Base-by-base conservation (phyloP, 2,113 vertebrate genomes). In the Nothobranchius kuhntae region DNA sequence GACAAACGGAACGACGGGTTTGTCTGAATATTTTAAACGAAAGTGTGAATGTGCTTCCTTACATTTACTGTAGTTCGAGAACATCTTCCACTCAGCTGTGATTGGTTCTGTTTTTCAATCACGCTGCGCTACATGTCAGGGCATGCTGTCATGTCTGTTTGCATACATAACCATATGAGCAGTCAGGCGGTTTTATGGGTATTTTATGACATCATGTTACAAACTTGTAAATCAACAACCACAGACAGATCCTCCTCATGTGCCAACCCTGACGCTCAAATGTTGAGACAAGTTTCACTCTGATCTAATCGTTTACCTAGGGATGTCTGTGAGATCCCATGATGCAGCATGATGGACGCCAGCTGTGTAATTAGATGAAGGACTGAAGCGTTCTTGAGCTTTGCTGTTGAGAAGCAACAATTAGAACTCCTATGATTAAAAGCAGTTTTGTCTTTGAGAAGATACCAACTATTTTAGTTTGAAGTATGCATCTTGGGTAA, bases 121-220 rank as follows among this genome's bases (percentile, higher is more conserved):
- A 81, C 73, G 77, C n/a, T 14, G 47, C 63, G 58, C 13, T 46
- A 42, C 82, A 80, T 68, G 85, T 86, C 69, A 53, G 38, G 76
- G 68, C 83, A 48, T 38, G 80, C 55, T 40, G 10, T 44, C 40
- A n/a, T 52, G 70, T 63, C 54, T 67, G 48, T 57, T 52, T 74
- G 42, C 21, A 46, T 52, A 51, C 53, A 38, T 45, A 53, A 24
- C 61, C 65, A 56, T 40, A 30, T 60, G 54, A 57, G 63, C 26
- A 26, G 44, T 53, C 26, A 51, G 14, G 21, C 61, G 13, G 3
- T 30, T 68, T 13, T 71, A 17, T 21, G n/a, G 58, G 47, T 69
- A 70, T n/a, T 73, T 46, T 46, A 36, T 56, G 60, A 55, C 46
- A 44, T 44, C 7, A 35, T 68, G 61, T 65, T 50, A 46, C 53